Base-by-base conservation (phyloP, 2,797 vertebrate genomes). In the Gymnocypris eckloni region DNA sequence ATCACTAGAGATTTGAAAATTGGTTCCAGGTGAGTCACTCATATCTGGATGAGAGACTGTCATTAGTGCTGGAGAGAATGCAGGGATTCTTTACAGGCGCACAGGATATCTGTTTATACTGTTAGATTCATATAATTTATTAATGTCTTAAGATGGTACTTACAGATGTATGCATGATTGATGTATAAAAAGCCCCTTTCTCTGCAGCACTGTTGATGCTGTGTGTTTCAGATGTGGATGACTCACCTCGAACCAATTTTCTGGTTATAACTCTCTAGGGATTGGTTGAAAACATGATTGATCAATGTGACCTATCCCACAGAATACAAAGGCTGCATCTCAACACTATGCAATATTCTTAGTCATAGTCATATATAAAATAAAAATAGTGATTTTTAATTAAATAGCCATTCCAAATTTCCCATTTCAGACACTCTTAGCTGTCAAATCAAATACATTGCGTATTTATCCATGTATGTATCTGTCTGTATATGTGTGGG, bases 1-100 rank as follows among this genome's bases (percentile, higher is more conserved):
- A 66, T 86, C 84, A 73, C 41, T 39, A 80, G 77, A 86, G 84
- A 86, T 86, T 80, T 85, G 84, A 48, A 80, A 73, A 79, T 80
- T 80, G 54, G 67, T 48, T 81, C 6, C 28, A 72, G 84, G 69
- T 85, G 84, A 79, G 84, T 79, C 77, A 80, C 83, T 79, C 50
- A 16, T 67, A n/a, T 76, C 72, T 50, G 59, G 54, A 50, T 61
- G 81, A 76, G 56, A 83, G 82, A 48, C 43, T 13, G 75, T 70
- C 18, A 54, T 69, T 78, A 41, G 18, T 59, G 67, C 76, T 43
- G 13, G 76, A 70, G 76, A 79, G 48, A 56, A 45, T 33, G 18
- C 52, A 20, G 25, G 7, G 75, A 70, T 85, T 79, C 37, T 79
- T 84, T 67, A 54, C 61, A 43, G 75, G 54, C 10, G 50, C 22